Base-by-base conservation (phyloP, 2,888 invertebrate species). In the Eremobia ochroleuca region DNA sequence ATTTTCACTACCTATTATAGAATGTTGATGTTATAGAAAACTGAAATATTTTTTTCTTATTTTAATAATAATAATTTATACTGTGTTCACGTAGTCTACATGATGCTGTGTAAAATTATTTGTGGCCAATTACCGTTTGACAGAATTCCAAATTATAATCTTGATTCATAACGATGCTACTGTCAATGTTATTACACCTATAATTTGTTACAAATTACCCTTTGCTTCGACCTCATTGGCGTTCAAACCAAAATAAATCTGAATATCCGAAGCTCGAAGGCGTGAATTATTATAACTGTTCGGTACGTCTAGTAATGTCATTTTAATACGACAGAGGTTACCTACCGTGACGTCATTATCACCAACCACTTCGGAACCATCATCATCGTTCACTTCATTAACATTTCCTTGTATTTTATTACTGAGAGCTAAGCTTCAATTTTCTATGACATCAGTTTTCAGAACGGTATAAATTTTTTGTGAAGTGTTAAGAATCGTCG, bases 341-440 rank as follows among this genome's bases (percentile, higher is more conserved):
- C 91, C 83, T 81, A 95, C 92, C 96, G 93, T 96, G 95, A 96
- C 96, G 95, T 95, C 95, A 96, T 96, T 96, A 96, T 90, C 93
- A 90, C 91, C 92, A 91, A 90, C 88, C 83, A 85, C 86, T 81
- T 77, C 68, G 46, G 79, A 88, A 88, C 81, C 88, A 81, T 79
- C 52, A 73, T 79, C 73, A 43, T 65, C 34, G 18, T 76, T 72
- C 72, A 75, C 58, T 58, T 49, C n/a, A 65, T 62, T 40, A 28
- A 55, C 43, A 72, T 74, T 77, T 72, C n/a, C 73, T 71, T 72
- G 66, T 46, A 28, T 64, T 66, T 78, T 90, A 86, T 70, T 5
- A 8, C 58, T 18, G 73, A 25, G 66, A 28, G 4, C 21, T 90
- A 92, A 85, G 79, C 89, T 86, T 87, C 31, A 88, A 71, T 83